These are phyloP conservation scores for Acleris cristana DNA, from an alignment of 2,888 invertebrate species.

Conservation along the genomic window DNA sequence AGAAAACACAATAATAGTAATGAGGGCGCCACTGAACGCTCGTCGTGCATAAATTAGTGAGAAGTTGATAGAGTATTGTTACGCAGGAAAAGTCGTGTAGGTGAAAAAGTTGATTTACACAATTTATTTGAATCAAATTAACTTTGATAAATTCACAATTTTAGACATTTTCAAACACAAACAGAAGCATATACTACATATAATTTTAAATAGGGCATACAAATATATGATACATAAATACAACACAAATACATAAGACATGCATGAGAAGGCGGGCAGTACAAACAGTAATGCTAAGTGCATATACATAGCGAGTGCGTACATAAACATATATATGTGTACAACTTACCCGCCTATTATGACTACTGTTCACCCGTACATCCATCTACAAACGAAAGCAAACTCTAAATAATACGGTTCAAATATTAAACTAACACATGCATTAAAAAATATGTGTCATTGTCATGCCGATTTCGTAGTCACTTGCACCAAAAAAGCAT, in stretches of 20 bases:
- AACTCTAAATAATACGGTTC: conserved; percentile 71
- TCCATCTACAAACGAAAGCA: conserved; percentile 84
- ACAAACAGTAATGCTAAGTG: conserved; percentile 19
- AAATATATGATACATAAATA: conserved; percentile 47
- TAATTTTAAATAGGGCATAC: conserved; percentile 33
- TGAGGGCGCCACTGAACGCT: too few species aligned
- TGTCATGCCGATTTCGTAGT: not conserved
- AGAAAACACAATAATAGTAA: too few species aligned
- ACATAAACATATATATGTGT: conserved; percentile 57
- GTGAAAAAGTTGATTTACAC: too few species aligned
- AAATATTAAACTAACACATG: conserved; percentile 51
- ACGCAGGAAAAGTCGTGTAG: too few species aligned
- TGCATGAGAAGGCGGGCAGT: conserved; percentile 36
- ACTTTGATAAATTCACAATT: too few species aligned
- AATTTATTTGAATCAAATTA: too few species aligned
- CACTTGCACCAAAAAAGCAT: conserved; percentile 1
- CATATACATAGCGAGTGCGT: conserved; percentile 29
- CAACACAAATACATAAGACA: conserved; percentile 41
- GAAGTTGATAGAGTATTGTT: too few species aligned
- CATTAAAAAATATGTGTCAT: conserved; percentile 27
- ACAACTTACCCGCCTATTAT: conserved; percentile 83
- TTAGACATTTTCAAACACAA: too few species aligned
- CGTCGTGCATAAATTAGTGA: too few species aligned
- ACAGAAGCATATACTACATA: conserved; percentile 3
- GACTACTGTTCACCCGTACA: conserved; percentile 83